Base-by-base conservation (phyloP, 2,888 invertebrate genomes). In the Coelogynopora nodosa region DNA sequence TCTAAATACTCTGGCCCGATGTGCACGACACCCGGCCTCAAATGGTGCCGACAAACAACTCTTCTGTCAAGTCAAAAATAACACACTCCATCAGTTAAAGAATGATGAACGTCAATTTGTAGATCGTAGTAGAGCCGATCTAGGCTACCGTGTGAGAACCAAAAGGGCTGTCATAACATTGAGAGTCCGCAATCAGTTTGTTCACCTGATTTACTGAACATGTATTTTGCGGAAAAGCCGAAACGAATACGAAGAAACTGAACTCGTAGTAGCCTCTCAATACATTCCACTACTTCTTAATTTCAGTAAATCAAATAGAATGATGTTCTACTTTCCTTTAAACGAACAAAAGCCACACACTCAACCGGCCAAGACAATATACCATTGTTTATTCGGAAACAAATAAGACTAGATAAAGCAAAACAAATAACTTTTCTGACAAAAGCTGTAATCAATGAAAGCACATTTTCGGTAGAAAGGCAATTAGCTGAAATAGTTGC, bases 91-190 rank as follows among this genome's bases (percentile, higher is more conserved):
- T 13, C 74, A 74, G 74, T 23, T 74, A 74, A 74, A 74, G 74
- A 74, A 74, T 74, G 74, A 74, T 74, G 2, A 74, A 74, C 27
- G 74, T 74, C 74, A 74, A 74, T 74, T 74, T 74, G 74, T 74
- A n/a, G 74, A 74, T n/a, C 74, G 27, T n/a, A 26, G 18, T 74
- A 74, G 74, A 74, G 74, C 74, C 74, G 74, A 74, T 74, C 27
- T 74, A 74, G 27, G 23, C 23, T 26, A 74, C 74, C 74, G 74
- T 26, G 5, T 10, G 74, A 74, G 74, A 2, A 26, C 23, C 74
- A n/a, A 74, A 10, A n/a, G 18, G 23, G 74, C 5, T 26, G 49
- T 49, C 49, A 49, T 49, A 49, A 49, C 18, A 18, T 49, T 49
- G 49, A 49, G 18, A 49, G 18, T 49, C 49, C 49, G 23, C 18